Evolutionary conservation across 2,113 vertebrate genomes (phyloP).

Genomic region (Zootoca vivipara): DNA sequence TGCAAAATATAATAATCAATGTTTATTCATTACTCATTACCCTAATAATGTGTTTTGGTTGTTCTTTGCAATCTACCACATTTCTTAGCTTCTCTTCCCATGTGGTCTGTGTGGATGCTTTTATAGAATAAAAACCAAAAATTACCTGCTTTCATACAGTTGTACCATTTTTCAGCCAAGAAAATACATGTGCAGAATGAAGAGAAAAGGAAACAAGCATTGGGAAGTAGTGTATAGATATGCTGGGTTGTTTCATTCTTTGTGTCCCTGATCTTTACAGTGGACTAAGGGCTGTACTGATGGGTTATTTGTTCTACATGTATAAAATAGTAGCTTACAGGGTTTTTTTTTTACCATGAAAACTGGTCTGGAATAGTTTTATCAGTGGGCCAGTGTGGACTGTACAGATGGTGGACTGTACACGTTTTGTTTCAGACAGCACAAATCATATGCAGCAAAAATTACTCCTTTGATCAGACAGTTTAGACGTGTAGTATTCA

Average conservation of each 20-base stretch:
- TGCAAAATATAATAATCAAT: too few relatives aligned
- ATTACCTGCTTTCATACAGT: neutral
- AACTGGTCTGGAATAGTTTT: too few relatives aligned
- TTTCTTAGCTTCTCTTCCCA: neutral
- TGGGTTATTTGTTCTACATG: neutral
- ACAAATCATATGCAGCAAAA: neutral
- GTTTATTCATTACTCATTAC: too few relatives aligned
- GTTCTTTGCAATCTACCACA: neutral
- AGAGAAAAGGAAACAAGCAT: neutral
- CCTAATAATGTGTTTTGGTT: neutral
- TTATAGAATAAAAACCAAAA: neutral
- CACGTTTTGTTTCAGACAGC: too few relatives aligned
- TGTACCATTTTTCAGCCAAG: neutral
- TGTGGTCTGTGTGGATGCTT: neutral
- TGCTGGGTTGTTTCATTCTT: neutral
- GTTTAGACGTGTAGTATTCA: neutral
- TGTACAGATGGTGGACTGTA: too few relatives aligned
- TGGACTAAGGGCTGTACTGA: neutral
- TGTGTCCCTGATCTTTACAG: neutral
- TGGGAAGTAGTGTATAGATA: neutral
- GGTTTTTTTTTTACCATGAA: neutral
- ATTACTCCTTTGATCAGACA: neutral
- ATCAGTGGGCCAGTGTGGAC: too few relatives aligned
- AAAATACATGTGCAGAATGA: neutral
- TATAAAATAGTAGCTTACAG: neutral